Evolutionary conservation across 2,888 invertebrate species (phyloP), one percentile per base, ranked within the genome.

Genomic region (Argyresthia albistria): DNA sequence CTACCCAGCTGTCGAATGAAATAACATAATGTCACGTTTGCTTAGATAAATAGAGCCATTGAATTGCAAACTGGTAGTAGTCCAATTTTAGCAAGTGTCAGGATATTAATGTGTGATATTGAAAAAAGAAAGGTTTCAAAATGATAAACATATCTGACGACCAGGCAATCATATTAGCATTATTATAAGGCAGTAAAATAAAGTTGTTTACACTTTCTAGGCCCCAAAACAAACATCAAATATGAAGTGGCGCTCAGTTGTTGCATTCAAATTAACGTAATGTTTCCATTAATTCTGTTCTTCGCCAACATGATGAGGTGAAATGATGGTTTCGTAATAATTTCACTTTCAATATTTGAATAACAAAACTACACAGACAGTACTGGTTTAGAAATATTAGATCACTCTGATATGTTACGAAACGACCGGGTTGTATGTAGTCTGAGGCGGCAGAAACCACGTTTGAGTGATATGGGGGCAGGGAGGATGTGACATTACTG

Each of bases 261-360:
- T 25, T 25, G 25, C 2, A 25, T 25, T 16, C 4, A 45, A 15
- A 45, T 45, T 45, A 45, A 15, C 25, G 46, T 46, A 2, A 46
- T 46, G 46, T 46, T 46, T 46, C 16, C 46, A 35, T 46, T 35
- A 16, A 46, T 46, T 46, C 16, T n/a, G 46, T 25, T 16, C n/a
- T 45, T 8, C 15, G 16, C 45, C 15, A 45, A 15, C 45, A 14
- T 45, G 15, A 16, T 46, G 16, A 46, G 36, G 48, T 6, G 48
- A 48, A 48, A 48, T 48, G 25, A 11, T 8, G 15, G 25, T 50
- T 46, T 46, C 46, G 25, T 46, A 46, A 46, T 25, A 15, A 46
- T 46, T 50, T 50, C 50, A 50, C 50, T 50, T 50, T 50, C 50
- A 35, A 50, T 39, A 50, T 48, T 48, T 48, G 37, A 48, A 48